Conservation (phyloP, 2,113 vertebrate species). For the Engraulis encrasicolus region DNA sequence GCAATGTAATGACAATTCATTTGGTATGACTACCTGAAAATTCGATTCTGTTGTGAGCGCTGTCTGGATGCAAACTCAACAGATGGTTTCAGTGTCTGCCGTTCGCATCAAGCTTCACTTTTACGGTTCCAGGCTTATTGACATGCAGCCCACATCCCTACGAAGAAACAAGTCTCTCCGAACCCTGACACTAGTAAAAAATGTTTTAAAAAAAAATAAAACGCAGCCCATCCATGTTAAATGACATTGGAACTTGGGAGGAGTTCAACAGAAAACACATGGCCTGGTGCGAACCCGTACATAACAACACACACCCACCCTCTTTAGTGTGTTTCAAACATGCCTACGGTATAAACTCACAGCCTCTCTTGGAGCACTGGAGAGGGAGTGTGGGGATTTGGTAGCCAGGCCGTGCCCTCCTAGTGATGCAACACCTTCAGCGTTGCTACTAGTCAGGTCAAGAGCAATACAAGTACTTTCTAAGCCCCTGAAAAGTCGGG, state of each 20-base stretch:
- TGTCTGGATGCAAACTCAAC: not conserved
- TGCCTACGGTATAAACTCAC: not conserved
- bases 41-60: not conserved
- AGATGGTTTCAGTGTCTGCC: not conserved
- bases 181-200: not conserved
- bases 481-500: no score
- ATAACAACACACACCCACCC: not conserved
- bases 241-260: not conserved
- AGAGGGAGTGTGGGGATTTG: no score
- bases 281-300: constrained; percentile 4
- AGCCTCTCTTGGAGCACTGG: not conserved
- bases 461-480: no score
- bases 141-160: not conserved
- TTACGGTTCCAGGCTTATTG: not conserved
- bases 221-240: constrained; percentile 2
- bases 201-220: no score
- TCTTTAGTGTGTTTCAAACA: not conserved
- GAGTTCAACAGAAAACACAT: not conserved
- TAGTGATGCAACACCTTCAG: no score
- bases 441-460: no score
- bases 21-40: not conserved
- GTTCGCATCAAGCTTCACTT: not conserved
- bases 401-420: no score
- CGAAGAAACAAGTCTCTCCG: not conserved
- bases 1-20: not conserved